Evolutionary conservation across 2,888 invertebrate genomes (phyloP).

Genomic region (Patella pellucida): DNA sequence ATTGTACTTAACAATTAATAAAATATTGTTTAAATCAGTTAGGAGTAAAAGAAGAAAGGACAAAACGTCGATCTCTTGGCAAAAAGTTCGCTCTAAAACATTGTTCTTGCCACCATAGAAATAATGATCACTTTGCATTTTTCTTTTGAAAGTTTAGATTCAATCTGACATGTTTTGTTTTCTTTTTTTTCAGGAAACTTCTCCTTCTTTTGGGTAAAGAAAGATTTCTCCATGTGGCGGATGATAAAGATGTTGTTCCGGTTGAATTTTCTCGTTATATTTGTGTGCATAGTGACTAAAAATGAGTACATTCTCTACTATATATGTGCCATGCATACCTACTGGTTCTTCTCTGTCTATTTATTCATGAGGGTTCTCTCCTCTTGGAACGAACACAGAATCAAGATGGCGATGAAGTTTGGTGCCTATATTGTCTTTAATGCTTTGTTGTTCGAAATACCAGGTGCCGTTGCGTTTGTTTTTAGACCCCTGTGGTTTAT

Average conservation of each 20-base stretch:
- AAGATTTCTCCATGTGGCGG: slow-evolving; percentile 57
- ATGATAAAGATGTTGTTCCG: slow-evolving; percentile 61
- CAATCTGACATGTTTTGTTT: too few relatives aligned
- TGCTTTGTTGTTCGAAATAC: slow-evolving; percentile 53
- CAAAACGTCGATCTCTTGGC: too few relatives aligned
- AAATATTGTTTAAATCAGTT: too few relatives aligned
- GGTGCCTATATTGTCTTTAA: slow-evolving; percentile 46
- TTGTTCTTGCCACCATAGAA: too few relatives aligned
- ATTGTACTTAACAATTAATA: too few relatives aligned
- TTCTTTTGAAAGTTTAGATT: too few relatives aligned
- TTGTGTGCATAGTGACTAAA: slow-evolving; percentile 48
- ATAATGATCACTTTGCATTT: too few relatives aligned
- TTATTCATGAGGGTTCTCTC: slow-evolving; percentile 49
- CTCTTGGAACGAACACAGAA: slow-evolving; percentile 49
- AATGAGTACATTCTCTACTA: slow-evolving; percentile 63
- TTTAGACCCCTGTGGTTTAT: slow-evolving; percentile 52
- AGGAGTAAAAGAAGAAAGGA: too few relatives aligned
- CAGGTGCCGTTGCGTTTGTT: slow-evolving; percentile 37
- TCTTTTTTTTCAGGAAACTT: slow-evolving; percentile 53
- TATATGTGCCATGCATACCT: slow-evolving; percentile 65
- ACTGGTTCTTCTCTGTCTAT: slow-evolving; percentile 61
- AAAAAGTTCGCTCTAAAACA: too few relatives aligned
- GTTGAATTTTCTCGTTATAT: slow-evolving; percentile 58
- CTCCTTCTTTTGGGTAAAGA: slow-evolving; percentile 61
- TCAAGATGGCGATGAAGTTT: slow-evolving; percentile 56